These are phyloP conservation scores for Chaenogobius annularis DNA, from an alignment of 2,113 vertebrate species.

Conservation along the genomic window DNA sequence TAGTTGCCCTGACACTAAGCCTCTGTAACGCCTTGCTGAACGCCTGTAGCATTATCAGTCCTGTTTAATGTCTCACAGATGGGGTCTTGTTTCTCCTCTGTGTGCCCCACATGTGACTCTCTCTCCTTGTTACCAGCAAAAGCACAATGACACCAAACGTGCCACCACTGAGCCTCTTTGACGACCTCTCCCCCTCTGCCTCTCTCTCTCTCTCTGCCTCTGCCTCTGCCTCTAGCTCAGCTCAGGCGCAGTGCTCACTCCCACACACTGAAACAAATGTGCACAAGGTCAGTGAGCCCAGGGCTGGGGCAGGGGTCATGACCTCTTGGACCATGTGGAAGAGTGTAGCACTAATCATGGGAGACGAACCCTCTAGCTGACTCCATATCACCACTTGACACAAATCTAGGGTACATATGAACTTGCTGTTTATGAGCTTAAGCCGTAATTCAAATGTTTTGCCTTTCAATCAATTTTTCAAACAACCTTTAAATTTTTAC, in stretches of 20 bases:
- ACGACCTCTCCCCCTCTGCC: conserved; percentile 37
- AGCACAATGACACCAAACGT: conserved; percentile 46
- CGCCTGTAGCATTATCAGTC: conserved; percentile 46
- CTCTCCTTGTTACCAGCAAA: conserved; percentile 44
- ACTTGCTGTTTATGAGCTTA: conserved; percentile 3
- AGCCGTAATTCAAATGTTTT: not conserved
- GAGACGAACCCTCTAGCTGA: conserved; percentile 52
- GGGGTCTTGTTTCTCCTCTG: conserved; percentile 27
- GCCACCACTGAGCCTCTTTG: conserved; percentile 49
- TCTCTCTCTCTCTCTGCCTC: conserved; percentile 35
- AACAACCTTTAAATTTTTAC: not conserved
- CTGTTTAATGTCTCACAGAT: conserved; percentile 42
- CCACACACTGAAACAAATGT: conserved; percentile 34
- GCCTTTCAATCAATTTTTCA: not conserved
- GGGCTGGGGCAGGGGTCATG: conserved; percentile 55
- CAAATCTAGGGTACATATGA: not conserved
- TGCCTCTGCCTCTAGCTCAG: conserved; percentile 42
- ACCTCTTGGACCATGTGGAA: conserved; percentile 48
- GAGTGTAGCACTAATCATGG: conserved; percentile 51
- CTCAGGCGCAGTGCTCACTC: conserved; percentile 18
- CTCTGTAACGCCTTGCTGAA: conserved; percentile 36
- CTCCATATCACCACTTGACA: conserved; percentile 19
- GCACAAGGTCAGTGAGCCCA: conserved; percentile 31
- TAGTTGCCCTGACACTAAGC: conserved; percentile 37
- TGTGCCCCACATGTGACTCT: conserved; percentile 32